These are phyloP conservation scores for Camponotus vicinus DNA, from an alignment of 1,140 invertebrate genomes.

Conservation along the genomic window DNA sequence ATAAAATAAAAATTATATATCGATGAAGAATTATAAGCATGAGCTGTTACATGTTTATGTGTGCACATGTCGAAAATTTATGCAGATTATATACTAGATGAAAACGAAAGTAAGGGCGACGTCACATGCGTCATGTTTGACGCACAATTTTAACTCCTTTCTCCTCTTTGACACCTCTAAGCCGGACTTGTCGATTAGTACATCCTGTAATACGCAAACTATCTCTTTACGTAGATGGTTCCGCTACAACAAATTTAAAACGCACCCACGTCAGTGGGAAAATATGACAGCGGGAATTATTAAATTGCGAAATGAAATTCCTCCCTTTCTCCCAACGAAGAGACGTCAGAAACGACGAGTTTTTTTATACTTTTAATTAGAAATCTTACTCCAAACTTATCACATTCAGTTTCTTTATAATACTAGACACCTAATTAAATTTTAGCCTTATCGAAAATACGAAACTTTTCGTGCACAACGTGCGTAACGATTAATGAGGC, in stretches of 20 bases:
- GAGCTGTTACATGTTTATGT: constrained; percentile 11
- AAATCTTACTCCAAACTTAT: neutral
- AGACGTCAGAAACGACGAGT: neutral
- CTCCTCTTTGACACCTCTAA: constrained; percentile 46
- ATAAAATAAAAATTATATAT: neutral
- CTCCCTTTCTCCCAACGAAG: neutral
- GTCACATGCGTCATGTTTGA: constrained; percentile 17
- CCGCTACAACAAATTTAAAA: neutral
- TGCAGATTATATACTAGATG: constrained; percentile 61
- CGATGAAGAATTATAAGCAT: neutral
- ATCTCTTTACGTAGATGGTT: constrained; percentile 30
- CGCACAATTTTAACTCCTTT: constrained; percentile 45
- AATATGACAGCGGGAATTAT: constrained; percentile 2
- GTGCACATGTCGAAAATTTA: constrained; percentile 44
- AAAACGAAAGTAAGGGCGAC: constrained; percentile 58
- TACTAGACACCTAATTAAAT: neutral
- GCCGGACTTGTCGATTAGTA: neutral
- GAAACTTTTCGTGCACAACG: neutral
- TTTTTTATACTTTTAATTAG: neutral
- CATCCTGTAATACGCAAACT: constrained; percentile 12
- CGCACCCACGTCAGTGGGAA: constrained; percentile 8
- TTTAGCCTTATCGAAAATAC: neutral
- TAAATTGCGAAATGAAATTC: neutral
- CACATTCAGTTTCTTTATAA: neutral
- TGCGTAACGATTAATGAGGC: neutral